A percentile compares a stretch with the other conserved stretches of the same genome.
Conservation (phyloP, 2,888 invertebrate genomes). For the Caenorhabditis virilis region DNA sequence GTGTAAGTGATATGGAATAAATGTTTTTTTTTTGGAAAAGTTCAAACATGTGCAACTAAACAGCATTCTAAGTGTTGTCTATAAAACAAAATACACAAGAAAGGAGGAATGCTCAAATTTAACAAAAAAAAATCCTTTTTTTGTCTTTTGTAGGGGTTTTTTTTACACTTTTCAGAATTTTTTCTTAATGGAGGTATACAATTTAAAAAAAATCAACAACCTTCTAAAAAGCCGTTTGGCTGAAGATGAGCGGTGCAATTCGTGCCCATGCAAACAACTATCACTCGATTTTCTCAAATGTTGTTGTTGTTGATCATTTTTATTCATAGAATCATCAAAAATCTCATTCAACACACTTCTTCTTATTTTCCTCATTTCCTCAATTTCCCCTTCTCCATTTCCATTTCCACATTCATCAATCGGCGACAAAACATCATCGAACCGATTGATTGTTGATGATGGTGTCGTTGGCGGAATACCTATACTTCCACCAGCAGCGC, state of each 20-base stretch:
- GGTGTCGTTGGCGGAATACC: too few relatives aligned
- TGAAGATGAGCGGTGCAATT: constrained; percentile 29
- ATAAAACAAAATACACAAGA: too few relatives aligned
- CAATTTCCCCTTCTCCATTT: background rate
- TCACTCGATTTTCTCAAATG: constrained; percentile 31
- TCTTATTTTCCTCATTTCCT: background rate
- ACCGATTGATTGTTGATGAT: constrained; percentile 20
- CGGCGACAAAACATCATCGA: constrained; percentile 39
- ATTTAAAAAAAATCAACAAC: constrained; percentile 8
- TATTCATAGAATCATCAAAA: constrained; percentile 12
- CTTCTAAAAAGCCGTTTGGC: constrained; percentile 32
- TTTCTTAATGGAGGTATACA: too few relatives aligned
- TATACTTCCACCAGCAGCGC: too few relatives aligned
- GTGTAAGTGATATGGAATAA: too few relatives aligned
- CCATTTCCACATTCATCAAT: constrained; percentile 31
- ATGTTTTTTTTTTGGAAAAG: too few relatives aligned
- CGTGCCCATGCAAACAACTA: constrained; percentile 42
- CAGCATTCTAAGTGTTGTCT: too few relatives aligned
- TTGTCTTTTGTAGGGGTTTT: too few relatives aligned
- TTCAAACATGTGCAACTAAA: too few relatives aligned
- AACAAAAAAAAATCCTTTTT: too few relatives aligned
- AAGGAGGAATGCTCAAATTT: too few relatives aligned
- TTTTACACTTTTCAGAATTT: too few relatives aligned
- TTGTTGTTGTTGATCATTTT: constrained; percentile 13
- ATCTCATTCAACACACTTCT: constrained; percentile 21